phyloP scores from a whole-genome alignment of 2,113 vertebrate genomes.

The Otus sunia region DNA sequence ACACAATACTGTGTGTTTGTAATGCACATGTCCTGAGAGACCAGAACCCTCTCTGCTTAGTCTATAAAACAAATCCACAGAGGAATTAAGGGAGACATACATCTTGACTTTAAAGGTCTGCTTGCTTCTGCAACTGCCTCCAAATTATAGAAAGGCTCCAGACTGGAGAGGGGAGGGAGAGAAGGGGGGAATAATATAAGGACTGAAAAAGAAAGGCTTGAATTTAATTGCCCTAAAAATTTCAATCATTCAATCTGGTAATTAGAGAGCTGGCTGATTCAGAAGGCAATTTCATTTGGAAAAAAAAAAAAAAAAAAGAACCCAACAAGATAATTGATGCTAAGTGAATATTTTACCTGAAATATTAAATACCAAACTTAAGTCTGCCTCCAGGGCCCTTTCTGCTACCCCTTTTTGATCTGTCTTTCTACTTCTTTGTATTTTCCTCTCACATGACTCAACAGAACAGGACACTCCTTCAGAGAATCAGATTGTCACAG shows the following conservation, averaged over 20 bases:
- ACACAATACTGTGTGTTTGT: not conserved
- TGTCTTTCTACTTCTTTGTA: not conserved
- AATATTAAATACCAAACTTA: constrained; percentile 54
- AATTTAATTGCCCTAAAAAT: constrained; percentile 73
- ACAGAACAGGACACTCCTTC: constrained; percentile 61
- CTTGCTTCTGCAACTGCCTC: constrained; percentile 63
- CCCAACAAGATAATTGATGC: constrained; percentile 48
- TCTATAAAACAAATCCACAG: constrained; percentile 55
- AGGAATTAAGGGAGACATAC: constrained; percentile 59
- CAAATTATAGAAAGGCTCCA: constrained; percentile 72
- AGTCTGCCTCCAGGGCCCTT: constrained; percentile 49
- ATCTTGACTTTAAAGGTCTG: constrained; percentile 63
- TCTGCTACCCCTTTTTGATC: constrained; percentile 32
- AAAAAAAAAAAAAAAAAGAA: not conserved
- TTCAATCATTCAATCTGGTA: constrained; percentile 61
- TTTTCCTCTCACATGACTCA: constrained; percentile 46
- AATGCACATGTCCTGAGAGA: not conserved
- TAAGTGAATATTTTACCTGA: constrained; percentile 61
- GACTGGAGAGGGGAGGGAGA: constrained; percentile 47
- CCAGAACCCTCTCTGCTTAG: constrained; percentile 11
- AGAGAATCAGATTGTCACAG: constrained; percentile 37
- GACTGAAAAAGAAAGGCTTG: constrained; percentile 58
- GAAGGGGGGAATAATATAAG: constrained; percentile 25
- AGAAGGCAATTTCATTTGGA: constrained; percentile 56
- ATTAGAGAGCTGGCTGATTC: constrained; percentile 68